Evolutionary conservation across 2,888 invertebrate genomes (phyloP), one percentile per base, ranked within the genome.

Genomic region (Stenoptilia bipunctidactyla): DNA sequence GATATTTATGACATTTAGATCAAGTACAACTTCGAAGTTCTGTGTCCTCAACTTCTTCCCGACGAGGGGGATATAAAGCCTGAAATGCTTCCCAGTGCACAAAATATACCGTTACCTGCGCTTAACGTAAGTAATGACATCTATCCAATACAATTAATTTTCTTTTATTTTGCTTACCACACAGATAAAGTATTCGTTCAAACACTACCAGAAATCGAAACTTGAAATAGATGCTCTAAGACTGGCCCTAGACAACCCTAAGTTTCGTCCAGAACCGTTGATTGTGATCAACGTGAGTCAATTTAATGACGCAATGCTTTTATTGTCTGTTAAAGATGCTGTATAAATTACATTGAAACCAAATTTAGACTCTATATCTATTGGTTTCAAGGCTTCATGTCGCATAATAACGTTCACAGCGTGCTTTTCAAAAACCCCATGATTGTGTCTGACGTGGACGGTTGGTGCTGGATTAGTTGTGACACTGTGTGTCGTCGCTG

Each of bases 11-110:
- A 57, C 56, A 69, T 70, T 52, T 82, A 92, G 92, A 91, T 92
- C 61, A 91, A 89, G 61, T 92, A 92, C 85, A 89, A 86, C 66
- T 92, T 92, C 70, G 85, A 87, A 39, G 89, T 88, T 44, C 88
- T 91, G 79, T 89, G 90, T 63, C 88, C 89, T 34, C 84, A 85
- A 72, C 76, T 87, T 61, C 86, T 83, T 56, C 85, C 87, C 62
- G 86, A 88, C 61, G 90, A 91, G 53, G 84, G 68, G 75, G 85
- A 58, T 80, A 87, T 66, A 74, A 88, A 77, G 87, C 87, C 71
- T 73, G 87, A 68, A 75, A 86, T 47, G 47, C 53, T 65, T 38
- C 49, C 58, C 15, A 66, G 85, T 61, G 8, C 20, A 77, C 87
- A 63, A 87, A 90, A 72, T 82, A 87, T 87, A 54, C 92, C 91